Conservation (phyloP, 1,140 invertebrate genomes). For the Chironomus striatipennis region DNA sequence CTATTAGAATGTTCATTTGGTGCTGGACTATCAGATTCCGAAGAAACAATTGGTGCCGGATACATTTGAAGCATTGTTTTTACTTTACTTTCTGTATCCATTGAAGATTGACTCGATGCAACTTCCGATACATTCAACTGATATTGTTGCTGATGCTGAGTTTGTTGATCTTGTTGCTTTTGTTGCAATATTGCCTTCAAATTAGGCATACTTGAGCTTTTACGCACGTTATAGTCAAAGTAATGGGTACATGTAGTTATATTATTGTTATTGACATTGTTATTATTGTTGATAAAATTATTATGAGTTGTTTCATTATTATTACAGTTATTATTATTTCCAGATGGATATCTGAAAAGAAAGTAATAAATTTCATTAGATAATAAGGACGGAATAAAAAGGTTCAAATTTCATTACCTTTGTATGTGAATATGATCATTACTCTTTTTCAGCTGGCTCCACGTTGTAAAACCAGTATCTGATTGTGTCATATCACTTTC, state of each 20-base stretch:
- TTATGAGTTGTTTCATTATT: background rate
- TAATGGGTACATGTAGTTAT: constrained; percentile 23
- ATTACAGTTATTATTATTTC: constrained; percentile 55
- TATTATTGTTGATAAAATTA: background rate
- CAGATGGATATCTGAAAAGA: constrained; percentile 58
- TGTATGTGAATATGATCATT: constrained; percentile 35
- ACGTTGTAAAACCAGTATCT: constrained; percentile 71
- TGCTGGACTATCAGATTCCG: constrained; percentile 26
- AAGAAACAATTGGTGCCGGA: constrained; percentile 36
- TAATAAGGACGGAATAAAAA: background rate
- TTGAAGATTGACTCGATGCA: constrained; percentile 30
- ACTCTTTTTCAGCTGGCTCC: constrained; percentile 68
- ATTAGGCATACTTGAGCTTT: constrained; percentile 69
- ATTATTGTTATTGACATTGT: constrained; percentile 30
- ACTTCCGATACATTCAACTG: constrained; percentile 39
- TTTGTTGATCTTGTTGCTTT: background rate
- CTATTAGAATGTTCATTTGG: constrained; percentile 42
- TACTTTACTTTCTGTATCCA: constrained; percentile 41
- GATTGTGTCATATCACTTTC: constrained; percentile 71
- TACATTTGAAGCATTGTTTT: constrained; percentile 39
- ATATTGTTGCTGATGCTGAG: background rate
- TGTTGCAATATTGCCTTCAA: constrained; percentile 34
- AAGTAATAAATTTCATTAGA: background rate
- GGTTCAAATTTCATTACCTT: constrained; percentile 33
- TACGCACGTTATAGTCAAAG: constrained; percentile 39